These are phyloP conservation scores for Gephyroberyx darwinii DNA, from an alignment of 2,797 vertebrate genomes.

Conservation along the genomic window DNA sequence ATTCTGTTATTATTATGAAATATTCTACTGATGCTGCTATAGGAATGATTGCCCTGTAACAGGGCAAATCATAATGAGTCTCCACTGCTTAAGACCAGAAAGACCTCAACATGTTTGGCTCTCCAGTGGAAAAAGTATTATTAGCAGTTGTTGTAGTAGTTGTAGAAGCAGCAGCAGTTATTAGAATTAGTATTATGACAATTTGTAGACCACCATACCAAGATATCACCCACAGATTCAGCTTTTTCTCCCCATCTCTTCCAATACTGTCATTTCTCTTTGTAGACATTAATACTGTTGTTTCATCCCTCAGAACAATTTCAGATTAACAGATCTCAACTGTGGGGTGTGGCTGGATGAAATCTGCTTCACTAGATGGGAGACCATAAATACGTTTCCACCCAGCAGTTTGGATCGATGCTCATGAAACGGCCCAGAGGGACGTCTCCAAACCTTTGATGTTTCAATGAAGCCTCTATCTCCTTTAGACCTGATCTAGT, in stretches of 20 bases:
- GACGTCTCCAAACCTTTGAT: constrained; percentile 66
- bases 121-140: not conserved
- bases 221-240: constrained; percentile 32
- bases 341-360: constrained; percentile 32
- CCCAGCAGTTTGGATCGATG: constrained; percentile 62
- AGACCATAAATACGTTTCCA: constrained; percentile 59
- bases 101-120: not conserved
- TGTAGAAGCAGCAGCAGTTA: too few relatives aligned
- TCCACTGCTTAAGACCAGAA: constrained; percentile 25
- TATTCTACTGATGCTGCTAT: constrained; percentile 46
- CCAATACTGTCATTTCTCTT: constrained; percentile 8
- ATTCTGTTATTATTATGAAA: constrained; percentile 56
- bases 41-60: constrained; percentile 8
- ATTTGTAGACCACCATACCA: not conserved
- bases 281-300: not conserved
- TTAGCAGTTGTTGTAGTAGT: too few relatives aligned
- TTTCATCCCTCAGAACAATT: constrained; percentile 38
- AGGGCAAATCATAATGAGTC: constrained; percentile 16
- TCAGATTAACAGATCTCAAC: constrained; percentile 59
- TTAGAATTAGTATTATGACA: not conserved
- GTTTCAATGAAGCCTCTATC: constrained; percentile 67
- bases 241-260: constrained; percentile 24
- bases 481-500: constrained; percentile 56
- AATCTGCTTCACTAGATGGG: constrained; percentile 49
- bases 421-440: constrained; percentile 62